A percentile compares a stretch with the other conserved stretches of the same genome.
phyloP scores from a whole-genome alignment of 2,113 vertebrate genomes.

The human (Homo sapiens) region DNA sequence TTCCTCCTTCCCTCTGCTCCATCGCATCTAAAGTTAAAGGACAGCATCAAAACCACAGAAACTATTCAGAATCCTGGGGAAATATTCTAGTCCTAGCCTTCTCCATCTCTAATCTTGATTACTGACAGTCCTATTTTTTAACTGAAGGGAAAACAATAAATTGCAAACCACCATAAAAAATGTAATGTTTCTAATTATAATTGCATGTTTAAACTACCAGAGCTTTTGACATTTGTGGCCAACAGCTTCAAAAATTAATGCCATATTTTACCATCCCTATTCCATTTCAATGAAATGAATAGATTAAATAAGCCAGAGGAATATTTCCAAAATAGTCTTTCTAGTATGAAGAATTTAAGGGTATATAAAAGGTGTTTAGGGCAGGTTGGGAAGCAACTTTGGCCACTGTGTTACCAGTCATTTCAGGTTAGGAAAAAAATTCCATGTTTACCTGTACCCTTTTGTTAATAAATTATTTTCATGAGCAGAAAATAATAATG shows the following conservation, averaged over 20 bases:
- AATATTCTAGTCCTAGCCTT: background rate
- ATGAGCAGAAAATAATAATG: background rate
- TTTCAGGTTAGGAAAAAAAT: background rate
- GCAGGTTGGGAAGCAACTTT: background rate
- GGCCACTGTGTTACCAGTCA: background rate
- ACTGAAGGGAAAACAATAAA: background rate
- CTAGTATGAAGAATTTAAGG: background rate
- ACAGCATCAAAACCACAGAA: background rate
- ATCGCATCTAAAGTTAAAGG: background rate
- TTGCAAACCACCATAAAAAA: background rate
- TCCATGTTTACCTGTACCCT: background rate
- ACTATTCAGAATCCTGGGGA: background rate
- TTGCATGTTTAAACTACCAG: background rate
- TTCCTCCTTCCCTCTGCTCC: background rate
- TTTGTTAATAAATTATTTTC: constrained; percentile 23
- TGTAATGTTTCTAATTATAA: constrained; percentile 15
- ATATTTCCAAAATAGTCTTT: background rate
- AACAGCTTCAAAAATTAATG: background rate
- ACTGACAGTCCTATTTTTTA: background rate
- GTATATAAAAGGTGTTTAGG: background rate
- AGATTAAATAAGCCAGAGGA: background rate
- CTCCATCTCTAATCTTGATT: background rate
- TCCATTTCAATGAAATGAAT: constrained; percentile 1
- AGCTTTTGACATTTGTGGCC: background rate
- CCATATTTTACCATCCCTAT: background rate